Percentiles rank a stretch among this genome's conserved stretches.
Conservation (phyloP, 1,140 invertebrate species). For the Caenorhabditis inopinata region DNA sequence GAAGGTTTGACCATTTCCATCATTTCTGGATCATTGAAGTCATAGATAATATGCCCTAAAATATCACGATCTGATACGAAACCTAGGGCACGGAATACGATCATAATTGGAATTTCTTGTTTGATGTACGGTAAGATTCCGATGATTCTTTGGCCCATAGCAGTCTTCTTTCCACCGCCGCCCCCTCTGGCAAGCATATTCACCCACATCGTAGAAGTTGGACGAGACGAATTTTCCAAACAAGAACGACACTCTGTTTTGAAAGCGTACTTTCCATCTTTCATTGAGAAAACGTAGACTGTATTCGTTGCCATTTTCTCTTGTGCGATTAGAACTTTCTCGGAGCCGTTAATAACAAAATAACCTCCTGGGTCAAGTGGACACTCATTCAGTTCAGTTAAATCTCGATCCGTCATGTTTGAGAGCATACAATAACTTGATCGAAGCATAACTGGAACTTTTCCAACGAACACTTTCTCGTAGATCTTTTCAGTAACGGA, state of each 20-base stretch:
- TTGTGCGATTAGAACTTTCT: constrained; percentile 93
- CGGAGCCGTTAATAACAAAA: constrained; percentile 92
- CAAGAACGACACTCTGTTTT: constrained; percentile 94
- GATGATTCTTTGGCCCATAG: constrained; percentile 95
- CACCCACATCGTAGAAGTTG: constrained; percentile 94
- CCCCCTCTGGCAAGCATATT: constrained; percentile 95
- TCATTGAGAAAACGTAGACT: constrained; percentile 98
- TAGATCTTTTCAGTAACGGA: constrained; percentile 89
- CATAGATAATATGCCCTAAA: constrained; percentile 96
- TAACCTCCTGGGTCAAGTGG: constrained; percentile 96
- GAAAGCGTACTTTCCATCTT: constrained; percentile 88
- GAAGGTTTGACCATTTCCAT: constrained; percentile 99
- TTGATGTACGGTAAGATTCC: constrained; percentile 97
- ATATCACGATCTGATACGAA: constrained; percentile 99
- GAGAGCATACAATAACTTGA: constrained; percentile 92
- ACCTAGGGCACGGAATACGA: constrained; percentile 90
- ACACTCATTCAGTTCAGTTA: constrained; percentile 97
- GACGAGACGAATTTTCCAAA: constrained; percentile 84
- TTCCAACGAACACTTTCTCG: constrained; percentile 96
- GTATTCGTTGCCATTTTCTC: constrained; percentile 99
- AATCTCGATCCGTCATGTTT: constrained; percentile 91
- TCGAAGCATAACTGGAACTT: constrained; percentile 97
- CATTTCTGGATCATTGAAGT: constrained; percentile 97
- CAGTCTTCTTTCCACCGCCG: constrained; percentile 77
- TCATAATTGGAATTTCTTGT: constrained; percentile 97